Base-by-base conservation (phyloP, 2,888 invertebrate genomes). In the Onchidella celtica region DNA sequence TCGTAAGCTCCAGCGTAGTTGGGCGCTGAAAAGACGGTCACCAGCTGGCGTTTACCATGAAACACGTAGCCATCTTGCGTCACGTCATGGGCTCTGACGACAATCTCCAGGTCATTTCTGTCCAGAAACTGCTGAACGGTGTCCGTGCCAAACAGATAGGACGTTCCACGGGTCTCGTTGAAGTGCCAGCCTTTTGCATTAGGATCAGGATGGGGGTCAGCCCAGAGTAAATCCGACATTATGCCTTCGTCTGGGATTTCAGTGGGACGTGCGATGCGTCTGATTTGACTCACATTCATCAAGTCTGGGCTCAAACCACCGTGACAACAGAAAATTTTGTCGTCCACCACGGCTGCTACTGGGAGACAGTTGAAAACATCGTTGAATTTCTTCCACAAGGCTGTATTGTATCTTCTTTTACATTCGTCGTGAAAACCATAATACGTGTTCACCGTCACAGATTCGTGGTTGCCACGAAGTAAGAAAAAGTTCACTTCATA, bases 251-350 rank as follows among this genome's bases (percentile, higher is more conserved):
- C 78, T 0, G 82, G 78, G 17, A 79, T 59, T 9, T 78, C 76
- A 9, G 24, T 17, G 1, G 82, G 82, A 11, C 82, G 72, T n/a
- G 66, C 21, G 21, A 82, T 40, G 3, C 57, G 14, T 21, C 68
- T 36, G 59, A 82, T 79, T n/a, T 82, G 57, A n/a, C 38, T 34
- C 24, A 82, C 17, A 14, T 65, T 17, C 32, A 57, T 55, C 27
- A 82, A 38, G 21, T 79, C 73, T 24, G 82, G 82, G 40, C 82
- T 82, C 32, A 82, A 40, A 14, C 81, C 82, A 1, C 82, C 82
- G 27, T 82, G 82, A n/a, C 77, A 78, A 34, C 82, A 82, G 32
- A 82, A 78, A 2, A 82, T 82, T 63, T 70, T 63, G 11, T 82
- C 82, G 2, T 74, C 79, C 2, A 82, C 32, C 17, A 79, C 65